These are phyloP conservation scores for Acanthochromis polyacanthus DNA, from an alignment of 2,113 vertebrate genomes.

Conservation along the genomic window DNA sequence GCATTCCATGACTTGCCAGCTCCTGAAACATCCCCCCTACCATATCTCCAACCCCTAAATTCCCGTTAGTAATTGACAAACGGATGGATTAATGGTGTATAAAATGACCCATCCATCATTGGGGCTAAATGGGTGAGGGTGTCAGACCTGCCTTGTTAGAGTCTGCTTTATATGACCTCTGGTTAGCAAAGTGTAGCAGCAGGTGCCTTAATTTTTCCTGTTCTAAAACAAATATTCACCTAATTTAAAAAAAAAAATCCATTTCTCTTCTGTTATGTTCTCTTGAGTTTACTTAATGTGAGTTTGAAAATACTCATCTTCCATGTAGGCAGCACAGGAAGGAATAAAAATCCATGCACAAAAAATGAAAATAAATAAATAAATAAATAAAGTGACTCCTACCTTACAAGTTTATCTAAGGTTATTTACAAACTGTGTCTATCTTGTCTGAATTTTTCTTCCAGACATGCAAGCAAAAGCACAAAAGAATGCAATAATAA, in stretches of 20 bases:
- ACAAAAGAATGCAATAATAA: too few relatives aligned
- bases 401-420: too few relatives aligned
- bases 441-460: too few relatives aligned
- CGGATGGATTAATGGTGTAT: slow-evolving; percentile 80
- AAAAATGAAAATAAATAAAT: too few relatives aligned
- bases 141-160: slow-evolving; percentile 53
- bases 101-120: slow-evolving; percentile 78
- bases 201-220: slow-evolving; percentile 8
- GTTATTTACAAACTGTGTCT: too few relatives aligned
- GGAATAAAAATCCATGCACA: too few relatives aligned
- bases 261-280: background rate
- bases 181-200: slow-evolving; percentile 20
- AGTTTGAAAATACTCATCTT: too few relatives aligned
- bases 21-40: slow-evolving; percentile 52
- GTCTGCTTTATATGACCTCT: slow-evolving; percentile 52
- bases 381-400: too few relatives aligned
- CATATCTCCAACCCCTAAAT: slow-evolving; percentile 51
- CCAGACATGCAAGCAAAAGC: too few relatives aligned
- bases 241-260: background rate
- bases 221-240: background rate
- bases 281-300: too few relatives aligned
- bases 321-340: too few relatives aligned
- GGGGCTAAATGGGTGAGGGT: slow-evolving; percentile 65
- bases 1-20: slow-evolving; percentile 66
- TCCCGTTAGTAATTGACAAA: slow-evolving; percentile 80